Evolutionary conservation across 1,140 invertebrate genomes (phyloP), one percentile per base, ranked within the genome.

Genomic region (Xylocopa sonorina): DNA sequence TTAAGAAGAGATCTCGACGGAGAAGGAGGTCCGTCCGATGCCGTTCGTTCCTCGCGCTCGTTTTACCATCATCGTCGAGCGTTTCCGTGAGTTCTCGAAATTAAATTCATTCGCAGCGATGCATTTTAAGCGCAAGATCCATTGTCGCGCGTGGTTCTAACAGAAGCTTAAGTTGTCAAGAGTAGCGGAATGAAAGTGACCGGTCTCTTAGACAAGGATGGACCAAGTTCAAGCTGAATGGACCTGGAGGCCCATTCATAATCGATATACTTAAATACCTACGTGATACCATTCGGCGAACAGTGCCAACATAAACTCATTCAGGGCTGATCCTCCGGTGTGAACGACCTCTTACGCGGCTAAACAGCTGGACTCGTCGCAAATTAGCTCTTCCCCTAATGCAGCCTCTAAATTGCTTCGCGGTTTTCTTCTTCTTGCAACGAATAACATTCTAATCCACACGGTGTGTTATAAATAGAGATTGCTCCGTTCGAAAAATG

Each of bases 141-240:
- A n/a, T n/a, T n/a, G n/a, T n/a, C n/a, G n/a, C n/a, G n/a, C 38
- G 10, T 57, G 12, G 82, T 82, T 78, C 58, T 41, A 68, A 83
- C 79, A 80, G 77, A 62, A 78, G 67, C 81, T 67, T 87, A 66
- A 84, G 73, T 16, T 68, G 66, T 62, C 73, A 68, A 82, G 72
- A 62, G 71, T 84, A 46, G 76, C 68, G 75, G 78, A 89, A 89
- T 87, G 88, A 89, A 89, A 89, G 80, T 88, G 84, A 87, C 86
- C 83, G 77, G 79, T 46, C 72, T 68, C 34, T 62, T 83, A 83
- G 82, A 83, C 55, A 78, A 75, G 82, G 85, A 88, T 88, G 84
- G 79, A 88, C 86, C 84, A 76, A 81, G 89, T 88, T 87, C 84
- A 85, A 89, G 55, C 84, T 90, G 89, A 91, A 91, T 91, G 90